Percentiles rank a stretch among this genome's conserved stretches.
phyloP scores from a whole-genome alignment of 2,888 invertebrate genomes.

The Drosophila ezoana region DNA sequence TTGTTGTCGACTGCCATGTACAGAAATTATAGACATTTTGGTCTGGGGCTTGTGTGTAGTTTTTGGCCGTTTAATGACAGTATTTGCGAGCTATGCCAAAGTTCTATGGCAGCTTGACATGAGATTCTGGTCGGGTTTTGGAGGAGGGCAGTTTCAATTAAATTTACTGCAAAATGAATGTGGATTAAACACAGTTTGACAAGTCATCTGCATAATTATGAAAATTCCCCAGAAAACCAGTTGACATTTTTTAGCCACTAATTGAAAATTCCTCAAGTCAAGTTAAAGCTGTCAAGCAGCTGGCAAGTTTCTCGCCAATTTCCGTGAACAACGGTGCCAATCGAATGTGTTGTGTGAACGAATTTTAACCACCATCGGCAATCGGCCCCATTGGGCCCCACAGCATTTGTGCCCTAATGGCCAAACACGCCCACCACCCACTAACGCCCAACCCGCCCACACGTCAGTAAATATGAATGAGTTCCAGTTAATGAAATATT shows the following conservation, averaged over 20 bases:
- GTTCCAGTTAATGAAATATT: conserved; percentile 63
- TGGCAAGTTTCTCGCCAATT: conserved; percentile 41
- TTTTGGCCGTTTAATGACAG: conserved; percentile 56
- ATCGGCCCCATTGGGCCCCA: conserved; percentile 29
- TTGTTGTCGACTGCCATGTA: conserved; percentile 57
- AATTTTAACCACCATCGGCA: conserved; percentile 41
- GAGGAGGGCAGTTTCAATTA: conserved; percentile 51
- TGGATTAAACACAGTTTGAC: conserved; percentile 61
- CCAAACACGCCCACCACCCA: conserved; percentile 34
- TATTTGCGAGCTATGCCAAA: conserved; percentile 45
- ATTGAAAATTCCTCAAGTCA: conserved; percentile 70
- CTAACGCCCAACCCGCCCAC: conserved; percentile 2
- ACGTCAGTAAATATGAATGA: conserved; percentile 50
- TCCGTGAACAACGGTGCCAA: conserved; percentile 44
- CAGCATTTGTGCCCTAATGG: conserved; percentile 26
- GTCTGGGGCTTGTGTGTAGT: conserved; percentile 45
- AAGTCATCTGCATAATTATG: conserved; percentile 70
- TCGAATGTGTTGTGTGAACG: conserved; percentile 53
- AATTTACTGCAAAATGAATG: conserved; percentile 59
- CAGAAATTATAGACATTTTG: conserved; percentile 69
- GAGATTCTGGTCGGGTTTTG: conserved; percentile 19
- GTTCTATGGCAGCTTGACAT: conserved; percentile 52
- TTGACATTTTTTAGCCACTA: conserved; percentile 67
- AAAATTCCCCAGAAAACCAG: conserved; percentile 57
- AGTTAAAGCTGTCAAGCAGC: conserved; percentile 49